These are phyloP conservation scores for Lepidurus couesii DNA, from an alignment of 1,140 invertebrate species.

Conservation along the genomic window DNA sequence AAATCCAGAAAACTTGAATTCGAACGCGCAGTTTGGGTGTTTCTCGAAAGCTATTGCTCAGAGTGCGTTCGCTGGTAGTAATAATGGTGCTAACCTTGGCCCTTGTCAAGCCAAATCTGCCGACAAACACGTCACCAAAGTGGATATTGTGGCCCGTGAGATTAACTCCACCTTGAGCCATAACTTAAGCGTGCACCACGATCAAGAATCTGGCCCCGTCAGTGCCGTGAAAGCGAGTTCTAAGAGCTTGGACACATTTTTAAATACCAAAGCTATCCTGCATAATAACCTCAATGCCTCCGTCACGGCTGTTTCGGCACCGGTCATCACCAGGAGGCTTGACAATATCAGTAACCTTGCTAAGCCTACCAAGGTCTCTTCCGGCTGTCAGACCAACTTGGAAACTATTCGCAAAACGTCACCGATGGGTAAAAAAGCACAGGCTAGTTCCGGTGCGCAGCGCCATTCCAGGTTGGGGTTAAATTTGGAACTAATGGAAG, in stretches of 20 bases:
- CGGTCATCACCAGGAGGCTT: background rate
- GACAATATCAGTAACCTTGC: background rate
- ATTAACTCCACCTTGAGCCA: background rate
- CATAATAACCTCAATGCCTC: background rate
- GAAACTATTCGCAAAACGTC: slow-evolving; percentile 29
- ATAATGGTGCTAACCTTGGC: slow-evolving; percentile 2
- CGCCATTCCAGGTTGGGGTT: background rate
- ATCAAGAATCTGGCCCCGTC: background rate
- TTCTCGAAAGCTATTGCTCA: background rate
- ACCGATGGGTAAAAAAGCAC: slow-evolving; percentile 23
- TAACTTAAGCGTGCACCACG: background rate
- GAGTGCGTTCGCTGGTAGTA: background rate
- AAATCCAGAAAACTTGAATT: background rate
- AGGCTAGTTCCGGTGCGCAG: background rate
- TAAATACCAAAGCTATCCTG: background rate
- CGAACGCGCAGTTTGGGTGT: background rate
- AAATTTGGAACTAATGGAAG: slow-evolving; percentile 26
- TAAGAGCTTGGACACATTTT: background rate
- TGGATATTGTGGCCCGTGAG: background rate
- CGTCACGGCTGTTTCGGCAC: background rate
- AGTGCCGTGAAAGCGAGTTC: background rate
- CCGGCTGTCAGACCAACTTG: slow-evolving; percentile 27
- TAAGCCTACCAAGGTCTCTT: slow-evolving; percentile 29
- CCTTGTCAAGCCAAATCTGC: background rate
- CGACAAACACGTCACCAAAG: background rate